Evolutionary conservation across 2,113 vertebrate species (phyloP), one percentile per base, ranked within the genome.

Genomic region (Callospermophilus lateralis): DNA sequence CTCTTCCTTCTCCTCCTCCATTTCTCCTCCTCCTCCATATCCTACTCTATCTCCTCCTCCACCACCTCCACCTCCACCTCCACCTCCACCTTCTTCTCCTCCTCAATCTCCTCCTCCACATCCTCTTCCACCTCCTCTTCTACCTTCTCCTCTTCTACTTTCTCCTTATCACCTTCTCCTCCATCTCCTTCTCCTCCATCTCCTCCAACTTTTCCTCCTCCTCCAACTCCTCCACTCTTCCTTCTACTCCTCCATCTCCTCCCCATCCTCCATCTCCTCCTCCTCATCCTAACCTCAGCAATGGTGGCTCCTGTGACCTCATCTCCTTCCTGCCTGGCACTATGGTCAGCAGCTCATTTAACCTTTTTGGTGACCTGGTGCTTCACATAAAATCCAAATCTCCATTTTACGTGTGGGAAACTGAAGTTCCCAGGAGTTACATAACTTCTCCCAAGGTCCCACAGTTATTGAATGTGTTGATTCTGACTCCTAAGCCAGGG

Each of bases 381-480:
- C 26, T n/a, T 7, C 19, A 1, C 68, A 2, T 0, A 0, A 37
- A 1, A 12, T 8, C 53, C 32, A 63, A 1, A 0, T 2, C 42
- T 30, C 11, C 51, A 16, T 34, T 42, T 65, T 20, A 28, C 0
- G 17, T 19, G 37, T 0, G 9, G 61, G 37, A 26, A 11, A 4
- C 68, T 2, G 22, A 73, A 45, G 22, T 32, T 11, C 85, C 16
- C 6, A 55, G 34, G 11, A 10, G 26, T 8, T n/a, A 8, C 26
- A 28, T 0, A 3, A 0, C 17, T 20, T 32, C 68, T 26, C 12
- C 77, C 10, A 15, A 4, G 4, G 4, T 15, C 86, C 65, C 65
- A 4, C 28, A 15, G 9, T 51, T 39, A 2, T 58, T 0, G 8
- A 51, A 19, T 0, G 4, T 0, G 39, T 15, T 4, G 12, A 1